phyloP scores from a whole-genome alignment of 2,113 vertebrate genomes.

The Brachirus orientalis region DNA sequence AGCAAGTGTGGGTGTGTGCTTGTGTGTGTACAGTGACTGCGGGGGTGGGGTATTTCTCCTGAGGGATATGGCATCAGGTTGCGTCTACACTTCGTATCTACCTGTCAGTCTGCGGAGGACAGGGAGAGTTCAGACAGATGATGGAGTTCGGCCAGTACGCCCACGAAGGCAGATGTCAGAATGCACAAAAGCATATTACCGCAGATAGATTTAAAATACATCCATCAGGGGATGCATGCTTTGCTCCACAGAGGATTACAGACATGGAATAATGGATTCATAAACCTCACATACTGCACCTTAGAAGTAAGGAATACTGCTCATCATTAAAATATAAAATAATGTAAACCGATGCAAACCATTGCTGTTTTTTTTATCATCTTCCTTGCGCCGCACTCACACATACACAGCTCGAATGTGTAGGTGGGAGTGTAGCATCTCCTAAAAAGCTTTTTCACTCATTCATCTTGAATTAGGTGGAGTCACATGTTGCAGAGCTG shows the following conservation, averaged over 20 bases:
- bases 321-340: not conserved
- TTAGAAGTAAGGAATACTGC: conserved; percentile 3
- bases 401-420: too few species aligned
- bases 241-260: conserved; percentile 13
- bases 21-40: conserved; percentile 10
- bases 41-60: conserved; percentile 50
- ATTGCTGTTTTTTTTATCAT: too few species aligned
- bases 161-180: conserved; percentile 61
- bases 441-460: too few species aligned
- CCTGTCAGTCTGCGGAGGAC: conserved; percentile 74
- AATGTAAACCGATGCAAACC: too few species aligned
- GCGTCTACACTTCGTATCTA: conserved; percentile 62
- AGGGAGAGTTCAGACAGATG: conserved; percentile 56
- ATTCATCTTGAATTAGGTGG: too few species aligned
- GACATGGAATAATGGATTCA: conserved; percentile 26
- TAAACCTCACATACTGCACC: conserved; percentile 8
- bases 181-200: conserved; percentile 1
- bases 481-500: too few species aligned
- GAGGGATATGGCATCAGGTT: conserved; percentile 59
- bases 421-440: too few species aligned
- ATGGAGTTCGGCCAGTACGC: conserved; percentile 73
- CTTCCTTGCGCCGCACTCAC: too few species aligned
- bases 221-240: conserved; percentile 19
- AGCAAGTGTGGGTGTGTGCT: not conserved
- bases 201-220: conserved; percentile 10